Evolutionary conservation across 2,888 invertebrate genomes (phyloP), one percentile per base, ranked within the genome.

Genomic region (Agriotes lineatus): DNA sequence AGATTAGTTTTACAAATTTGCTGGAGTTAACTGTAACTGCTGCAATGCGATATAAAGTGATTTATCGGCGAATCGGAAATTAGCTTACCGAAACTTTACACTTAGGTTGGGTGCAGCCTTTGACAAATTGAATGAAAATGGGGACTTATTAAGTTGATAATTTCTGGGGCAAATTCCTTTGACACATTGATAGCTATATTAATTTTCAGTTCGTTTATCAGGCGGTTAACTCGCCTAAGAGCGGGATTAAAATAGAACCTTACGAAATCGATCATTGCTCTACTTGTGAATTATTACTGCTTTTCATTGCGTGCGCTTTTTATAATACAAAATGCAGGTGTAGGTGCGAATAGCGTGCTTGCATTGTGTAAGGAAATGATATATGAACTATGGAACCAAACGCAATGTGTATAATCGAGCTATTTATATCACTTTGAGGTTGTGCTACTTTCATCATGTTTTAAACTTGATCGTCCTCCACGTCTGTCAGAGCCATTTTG

Each of bases 1-100:
- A 64, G 57, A 64, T 64, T 64, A 64, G 64, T 64, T 56, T 57
- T 64, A 48, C 57, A 62, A 62, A 62, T 62, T 62, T 54, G 52
- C 25, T 20, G 19, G 35, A 62, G 16, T 52, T 42, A 52, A 50
- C 52, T 30, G 54, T 62, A 33, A 62, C 37, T 54, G 52, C 62
- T 54, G 44, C 62, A 54, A 25, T 54, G 42, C 42, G 48, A 50
- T 61, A 48, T 48, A 33, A 35, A 18, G 50, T 39, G 62, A 62
- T 62, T 62, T 62, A 62, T 62, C 42, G 54, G 54, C 16, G 39
- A 62, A 62, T 54, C 42, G 22, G 14, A 54, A 62, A 54, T 62
- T 50, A 45, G 59, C 45, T 37, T 48, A 54, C 37, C 39, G 50
- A 54, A 62, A 62, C 39, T 62, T 60, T 60, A 35, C 44, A n/a